These are phyloP conservation scores for Lophius americanus DNA, from an alignment of 2,797 vertebrate species.

Conservation along the genomic window DNA sequence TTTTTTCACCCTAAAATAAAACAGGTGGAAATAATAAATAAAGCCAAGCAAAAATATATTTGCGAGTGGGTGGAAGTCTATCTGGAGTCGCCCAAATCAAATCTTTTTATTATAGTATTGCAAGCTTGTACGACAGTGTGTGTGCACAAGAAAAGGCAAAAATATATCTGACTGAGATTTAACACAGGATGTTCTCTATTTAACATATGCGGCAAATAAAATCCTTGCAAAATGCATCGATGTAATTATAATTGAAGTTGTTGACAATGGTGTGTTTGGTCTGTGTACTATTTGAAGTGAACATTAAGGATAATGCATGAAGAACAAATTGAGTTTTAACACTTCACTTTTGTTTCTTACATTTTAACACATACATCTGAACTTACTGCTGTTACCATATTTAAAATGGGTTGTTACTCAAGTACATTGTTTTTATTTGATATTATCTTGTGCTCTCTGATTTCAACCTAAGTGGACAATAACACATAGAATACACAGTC, in stretches of 20 bases:
- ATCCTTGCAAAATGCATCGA: not conserved
- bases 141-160: not conserved
- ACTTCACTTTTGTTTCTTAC: too few relatives aligned
- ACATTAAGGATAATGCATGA: slow-evolving; percentile 28
- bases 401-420: too few relatives aligned
- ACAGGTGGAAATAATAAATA: slow-evolving; percentile 10
- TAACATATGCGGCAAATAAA: not conserved
- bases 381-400: too few relatives aligned
- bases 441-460: too few relatives aligned
- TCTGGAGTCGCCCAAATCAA: not conserved
- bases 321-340: not conserved
- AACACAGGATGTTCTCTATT: not conserved
- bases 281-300: slow-evolving; percentile 17
- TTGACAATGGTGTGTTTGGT: slow-evolving; percentile 3
- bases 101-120: not conserved
- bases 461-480: too few relatives aligned
- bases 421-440: too few relatives aligned
- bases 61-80: not conserved
- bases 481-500: too few relatives aligned
- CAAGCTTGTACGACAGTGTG: not conserved
- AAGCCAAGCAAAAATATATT: not conserved
- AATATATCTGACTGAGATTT: not conserved
- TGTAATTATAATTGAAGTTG: slow-evolving; percentile 7
- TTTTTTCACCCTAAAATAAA: not conserved
- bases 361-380: too few relatives aligned